phyloP scores from a whole-genome alignment of 2,888 invertebrate species.

The Tipula confusa region DNA sequence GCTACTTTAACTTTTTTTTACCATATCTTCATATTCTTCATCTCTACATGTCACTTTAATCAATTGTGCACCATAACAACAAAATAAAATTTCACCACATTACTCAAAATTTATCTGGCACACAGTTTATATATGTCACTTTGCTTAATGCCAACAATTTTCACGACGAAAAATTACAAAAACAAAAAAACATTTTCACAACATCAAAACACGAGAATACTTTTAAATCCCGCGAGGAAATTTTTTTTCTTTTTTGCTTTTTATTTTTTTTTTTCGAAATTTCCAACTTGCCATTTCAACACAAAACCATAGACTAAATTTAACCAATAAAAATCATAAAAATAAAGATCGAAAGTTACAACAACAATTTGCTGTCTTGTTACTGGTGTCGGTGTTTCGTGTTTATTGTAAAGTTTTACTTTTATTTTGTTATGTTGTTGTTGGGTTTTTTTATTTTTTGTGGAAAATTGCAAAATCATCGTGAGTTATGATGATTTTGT shows the following conservation, averaged over 20 bases:
- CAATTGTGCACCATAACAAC: no score
- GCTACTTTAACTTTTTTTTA: no score
- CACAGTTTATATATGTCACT: background rate
- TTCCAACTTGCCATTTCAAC: background rate
- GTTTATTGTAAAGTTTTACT: background rate
- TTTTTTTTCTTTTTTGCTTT: no score
- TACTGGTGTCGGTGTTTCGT: background rate
- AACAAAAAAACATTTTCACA: background rate
- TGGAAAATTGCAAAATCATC: background rate
- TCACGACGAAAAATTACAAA: background rate
- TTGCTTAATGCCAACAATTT: background rate
- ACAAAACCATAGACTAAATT: background rate
- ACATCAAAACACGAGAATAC: background rate
- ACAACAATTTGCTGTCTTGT: background rate
- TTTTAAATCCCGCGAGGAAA: conserved; percentile 5
- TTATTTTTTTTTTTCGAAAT: background rate
- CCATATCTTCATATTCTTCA: no score
- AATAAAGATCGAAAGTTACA: background rate
- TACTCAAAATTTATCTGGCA: background rate
- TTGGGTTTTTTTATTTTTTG: background rate
- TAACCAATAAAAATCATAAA: conserved; percentile 25
- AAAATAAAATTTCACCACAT: no score
- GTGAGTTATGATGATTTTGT: background rate
- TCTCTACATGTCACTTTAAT: no score
- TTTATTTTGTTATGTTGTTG: no score